These are phyloP conservation scores for Listronotus bonariensis DNA, from an alignment of 1,140 invertebrate genomes.

Conservation along the genomic window DNA sequence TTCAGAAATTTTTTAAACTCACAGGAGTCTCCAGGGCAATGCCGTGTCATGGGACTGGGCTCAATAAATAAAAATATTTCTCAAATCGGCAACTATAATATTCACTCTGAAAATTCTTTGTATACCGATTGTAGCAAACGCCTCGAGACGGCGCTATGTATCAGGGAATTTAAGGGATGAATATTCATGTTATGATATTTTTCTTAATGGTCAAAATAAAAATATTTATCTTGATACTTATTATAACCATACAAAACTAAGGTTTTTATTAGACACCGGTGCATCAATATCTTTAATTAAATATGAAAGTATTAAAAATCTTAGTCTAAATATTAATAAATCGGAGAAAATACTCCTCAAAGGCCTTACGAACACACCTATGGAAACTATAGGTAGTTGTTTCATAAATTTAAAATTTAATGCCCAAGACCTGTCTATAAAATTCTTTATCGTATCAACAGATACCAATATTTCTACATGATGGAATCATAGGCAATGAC, in stretches of 20 bases:
- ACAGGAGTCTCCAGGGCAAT: too few relatives aligned
- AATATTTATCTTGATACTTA: too few relatives aligned
- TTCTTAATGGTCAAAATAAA: neutral
- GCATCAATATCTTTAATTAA: neutral
- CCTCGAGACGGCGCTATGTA: too few relatives aligned
- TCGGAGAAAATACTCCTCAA: too few relatives aligned
- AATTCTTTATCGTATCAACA: slow-evolving; percentile 1
- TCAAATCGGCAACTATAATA: too few relatives aligned
- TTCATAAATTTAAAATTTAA: neutral
- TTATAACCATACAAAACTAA: neutral
- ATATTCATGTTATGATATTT: neutral
- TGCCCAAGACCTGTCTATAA: neutral
- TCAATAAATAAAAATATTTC: too few relatives aligned
- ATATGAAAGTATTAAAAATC: neutral
- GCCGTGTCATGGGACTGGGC: too few relatives aligned
- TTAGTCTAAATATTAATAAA: neutral
- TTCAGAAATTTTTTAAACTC: too few relatives aligned
- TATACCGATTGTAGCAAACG: too few relatives aligned
- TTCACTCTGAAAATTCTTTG: too few relatives aligned
- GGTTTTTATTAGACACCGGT: neutral
- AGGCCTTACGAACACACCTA: neutral
- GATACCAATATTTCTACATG: neutral
- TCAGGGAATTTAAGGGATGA: too few relatives aligned
- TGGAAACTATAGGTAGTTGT: slow-evolving; percentile 2
- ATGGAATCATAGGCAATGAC: slow-evolving; percentile 9